These are phyloP conservation scores for Peromyscus attwateri DNA, from an alignment of 2,797 vertebrate genomes.

Conservation along the genomic window DNA sequence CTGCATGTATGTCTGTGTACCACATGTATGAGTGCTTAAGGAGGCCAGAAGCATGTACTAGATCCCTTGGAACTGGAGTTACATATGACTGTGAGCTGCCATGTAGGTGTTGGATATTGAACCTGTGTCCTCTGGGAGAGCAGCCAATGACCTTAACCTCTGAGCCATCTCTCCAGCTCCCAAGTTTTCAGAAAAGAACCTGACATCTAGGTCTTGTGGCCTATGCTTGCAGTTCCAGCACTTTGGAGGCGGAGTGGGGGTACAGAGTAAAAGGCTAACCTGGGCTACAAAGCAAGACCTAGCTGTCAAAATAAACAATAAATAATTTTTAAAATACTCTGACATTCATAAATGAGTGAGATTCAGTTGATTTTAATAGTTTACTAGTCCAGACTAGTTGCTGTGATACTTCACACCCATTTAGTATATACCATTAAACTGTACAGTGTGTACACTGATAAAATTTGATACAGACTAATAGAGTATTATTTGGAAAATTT, in stretches of 20 bases:
- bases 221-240: background rate
- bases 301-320: background rate
- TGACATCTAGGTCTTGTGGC: background rate
- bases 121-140: background rate
- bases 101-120: background rate
- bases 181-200: background rate
- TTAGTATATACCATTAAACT: background rate
- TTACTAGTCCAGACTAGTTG: background rate
- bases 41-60: background rate
- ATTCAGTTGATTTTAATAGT: background rate
- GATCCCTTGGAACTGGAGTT: background rate
- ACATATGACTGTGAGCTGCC: too few species aligned
- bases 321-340: background rate
- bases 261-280: background rate
- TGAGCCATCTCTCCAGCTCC: background rate
- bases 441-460: background rate
- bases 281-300: background rate
- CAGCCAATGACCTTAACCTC: background rate
- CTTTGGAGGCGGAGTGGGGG: background rate
- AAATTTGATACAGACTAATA: background rate
- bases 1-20: background rate
- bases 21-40: background rate
- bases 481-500: background rate
- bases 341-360: background rate
- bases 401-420: background rate